Conservation (phyloP, 2,888 invertebrate genomes). For the Galerucella pusilla region DNA sequence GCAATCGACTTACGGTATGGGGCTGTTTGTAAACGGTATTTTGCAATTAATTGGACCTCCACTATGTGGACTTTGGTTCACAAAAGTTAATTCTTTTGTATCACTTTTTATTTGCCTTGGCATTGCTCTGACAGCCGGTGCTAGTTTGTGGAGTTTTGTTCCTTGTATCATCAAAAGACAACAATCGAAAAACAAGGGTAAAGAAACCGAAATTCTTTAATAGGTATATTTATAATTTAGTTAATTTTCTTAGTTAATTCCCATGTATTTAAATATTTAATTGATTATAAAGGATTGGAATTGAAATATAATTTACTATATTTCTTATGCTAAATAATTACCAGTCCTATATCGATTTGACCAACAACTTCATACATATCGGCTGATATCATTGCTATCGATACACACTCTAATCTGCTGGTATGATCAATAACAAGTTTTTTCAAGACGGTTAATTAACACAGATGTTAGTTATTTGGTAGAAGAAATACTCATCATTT, state of each 20-base stretch:
- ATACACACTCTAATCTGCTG: too few species aligned
- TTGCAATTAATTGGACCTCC: constrained; percentile 86
- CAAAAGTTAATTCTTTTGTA: constrained; percentile 72
- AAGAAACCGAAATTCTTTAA: constrained; percentile 8
- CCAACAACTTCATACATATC: too few species aligned
- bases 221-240: not conserved
- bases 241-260: not conserved
- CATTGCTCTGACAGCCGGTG: constrained; percentile 76
- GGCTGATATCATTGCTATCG: too few species aligned
- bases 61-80: constrained; percentile 80
- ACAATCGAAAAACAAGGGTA: constrained; percentile 7
- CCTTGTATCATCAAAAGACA: constrained; percentile 71
- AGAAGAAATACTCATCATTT: too few species aligned
- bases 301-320: not conserved
- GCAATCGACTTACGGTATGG: constrained; percentile 88
- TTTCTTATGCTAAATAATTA: too few species aligned
- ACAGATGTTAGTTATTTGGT: too few species aligned
- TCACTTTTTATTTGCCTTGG: constrained; percentile 81
- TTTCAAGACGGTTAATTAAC: too few species aligned
- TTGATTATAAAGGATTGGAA: not conserved
- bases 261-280: not conserved
- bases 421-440: too few species aligned
- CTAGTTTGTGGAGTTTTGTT: constrained; percentile 79
- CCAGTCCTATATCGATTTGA: too few species aligned
- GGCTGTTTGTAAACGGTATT: constrained; percentile 85